phyloP scores from a whole-genome alignment of 2,888 invertebrate genomes.

The Eucriotettix oculatus region DNA sequence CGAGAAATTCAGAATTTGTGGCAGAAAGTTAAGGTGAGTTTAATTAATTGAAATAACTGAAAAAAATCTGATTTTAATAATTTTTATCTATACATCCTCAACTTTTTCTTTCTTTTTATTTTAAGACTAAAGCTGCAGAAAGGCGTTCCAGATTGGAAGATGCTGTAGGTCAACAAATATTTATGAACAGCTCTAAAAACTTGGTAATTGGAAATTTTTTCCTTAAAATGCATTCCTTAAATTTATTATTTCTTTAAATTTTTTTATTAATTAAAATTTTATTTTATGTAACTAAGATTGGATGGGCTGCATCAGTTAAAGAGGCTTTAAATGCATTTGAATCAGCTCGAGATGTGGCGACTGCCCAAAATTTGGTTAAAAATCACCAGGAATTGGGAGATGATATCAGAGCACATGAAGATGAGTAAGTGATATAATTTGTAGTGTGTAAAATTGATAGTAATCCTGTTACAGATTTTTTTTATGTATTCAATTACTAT shows the following conservation, averaged over 20 bases:
- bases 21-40: conserved; percentile 50
- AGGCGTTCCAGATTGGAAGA: conserved; percentile 74
- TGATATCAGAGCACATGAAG: conserved; percentile 77
- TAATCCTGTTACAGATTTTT: too few species aligned
- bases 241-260: neutral
- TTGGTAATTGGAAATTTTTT: conserved; percentile 22
- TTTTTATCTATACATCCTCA: neutral
- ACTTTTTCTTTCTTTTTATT: conserved; percentile 5
- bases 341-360: conserved; percentile 73
- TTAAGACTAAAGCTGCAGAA: conserved; percentile 63
- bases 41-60: neutral
- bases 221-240: neutral
- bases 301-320: conserved; percentile 64
- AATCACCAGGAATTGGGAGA: conserved; percentile 81
- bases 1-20: conserved; percentile 74
- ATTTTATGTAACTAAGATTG: neutral
- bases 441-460: too few species aligned
- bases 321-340: conserved; percentile 64
- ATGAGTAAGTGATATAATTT: conserved; percentile 61
- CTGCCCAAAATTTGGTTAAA: conserved; percentile 78
- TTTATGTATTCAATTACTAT: neutral
- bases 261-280: neutral
- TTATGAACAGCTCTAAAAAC: conserved; percentile 68
- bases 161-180: conserved; percentile 89
- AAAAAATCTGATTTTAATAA: neutral